A percentile compares a stretch with the other conserved stretches of the same genome.
These are phyloP conservation scores for Tetanocera ferruginea DNA, from an alignment of 2,888 invertebrate species.

Conservation along the genomic window DNA sequence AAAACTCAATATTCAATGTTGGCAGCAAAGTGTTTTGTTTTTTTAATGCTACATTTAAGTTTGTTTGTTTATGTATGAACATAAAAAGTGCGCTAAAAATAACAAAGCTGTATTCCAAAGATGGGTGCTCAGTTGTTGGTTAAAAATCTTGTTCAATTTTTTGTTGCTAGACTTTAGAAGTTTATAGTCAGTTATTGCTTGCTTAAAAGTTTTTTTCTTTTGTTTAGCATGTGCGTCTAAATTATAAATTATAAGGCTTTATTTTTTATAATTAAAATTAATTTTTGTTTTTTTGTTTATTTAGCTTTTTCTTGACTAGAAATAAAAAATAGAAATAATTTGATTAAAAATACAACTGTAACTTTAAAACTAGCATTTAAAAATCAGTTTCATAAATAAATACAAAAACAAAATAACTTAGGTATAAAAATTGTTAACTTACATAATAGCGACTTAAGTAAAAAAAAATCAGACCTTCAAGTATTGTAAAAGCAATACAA, in stretches of 20 bases:
- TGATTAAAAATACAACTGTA: neutral
- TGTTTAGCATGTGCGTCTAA: neutral
- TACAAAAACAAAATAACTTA: neutral
- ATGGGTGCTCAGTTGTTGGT: too few relatives aligned
- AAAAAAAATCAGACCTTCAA: neutral
- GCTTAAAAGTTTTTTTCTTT: neutral
- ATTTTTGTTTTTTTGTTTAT: conserved; percentile 1
- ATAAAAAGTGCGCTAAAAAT: conserved; percentile 5
- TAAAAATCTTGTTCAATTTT: neutral
- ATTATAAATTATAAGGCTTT: neutral
- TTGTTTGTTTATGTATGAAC: neutral
- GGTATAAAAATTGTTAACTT: neutral
- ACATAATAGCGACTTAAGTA: conserved; percentile 1
- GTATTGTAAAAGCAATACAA: neutral
- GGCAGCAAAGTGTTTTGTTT: neutral
- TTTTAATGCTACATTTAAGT: neutral
- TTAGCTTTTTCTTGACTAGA: conserved; percentile 31
- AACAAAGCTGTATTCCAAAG: too few relatives aligned
- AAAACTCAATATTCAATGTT: neutral
- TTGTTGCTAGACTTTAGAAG: neutral
- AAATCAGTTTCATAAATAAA: neutral
- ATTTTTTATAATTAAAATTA: neutral
- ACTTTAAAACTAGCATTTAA: neutral
- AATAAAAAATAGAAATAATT: conserved; percentile 34
- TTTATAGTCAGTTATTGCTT: neutral